A percentile compares a stretch with the other conserved stretches of the same genome.
These are phyloP conservation scores for Myiagra hebetior DNA, from an alignment of 2,113 vertebrate genomes.

Conservation along the genomic window DNA sequence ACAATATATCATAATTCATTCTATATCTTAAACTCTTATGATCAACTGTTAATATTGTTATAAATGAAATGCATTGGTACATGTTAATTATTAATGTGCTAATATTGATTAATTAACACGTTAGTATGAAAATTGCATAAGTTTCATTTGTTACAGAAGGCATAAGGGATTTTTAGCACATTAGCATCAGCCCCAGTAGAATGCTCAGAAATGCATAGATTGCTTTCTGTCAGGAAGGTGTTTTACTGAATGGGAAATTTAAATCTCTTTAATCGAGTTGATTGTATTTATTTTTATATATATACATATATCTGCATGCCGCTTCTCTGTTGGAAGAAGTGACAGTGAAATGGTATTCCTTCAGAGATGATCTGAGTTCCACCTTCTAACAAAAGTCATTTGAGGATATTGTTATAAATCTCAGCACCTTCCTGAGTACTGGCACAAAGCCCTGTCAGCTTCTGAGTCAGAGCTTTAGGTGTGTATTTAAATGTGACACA, in stretches of 20 bases:
- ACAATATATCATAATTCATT: background rate
- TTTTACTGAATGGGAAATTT: background rate
- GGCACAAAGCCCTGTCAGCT: background rate
- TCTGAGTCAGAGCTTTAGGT: background rate
- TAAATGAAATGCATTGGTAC: background rate
- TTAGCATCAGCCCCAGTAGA: background rate
- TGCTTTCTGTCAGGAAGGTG: background rate
- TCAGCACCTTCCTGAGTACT: background rate
- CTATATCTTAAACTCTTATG: background rate
- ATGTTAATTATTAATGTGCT: background rate
- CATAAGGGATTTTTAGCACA: background rate
- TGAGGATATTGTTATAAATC: background rate
- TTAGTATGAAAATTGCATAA: background rate
- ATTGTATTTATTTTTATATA: background rate
- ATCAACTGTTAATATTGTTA: constrained; percentile 12
- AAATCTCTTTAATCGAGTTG: background rate
- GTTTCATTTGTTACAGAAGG: background rate
- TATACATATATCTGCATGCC: background rate
- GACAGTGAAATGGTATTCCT: background rate
- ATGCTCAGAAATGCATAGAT: fast-evolving
- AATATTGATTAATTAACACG: background rate
- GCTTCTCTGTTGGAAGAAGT: background rate
- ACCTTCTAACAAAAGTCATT: background rate
- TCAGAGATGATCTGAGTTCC: background rate
- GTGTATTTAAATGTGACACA: background rate